Base-by-base conservation (phyloP, 2,888 invertebrate species). In the Ditylenchus weischeri region DNA sequence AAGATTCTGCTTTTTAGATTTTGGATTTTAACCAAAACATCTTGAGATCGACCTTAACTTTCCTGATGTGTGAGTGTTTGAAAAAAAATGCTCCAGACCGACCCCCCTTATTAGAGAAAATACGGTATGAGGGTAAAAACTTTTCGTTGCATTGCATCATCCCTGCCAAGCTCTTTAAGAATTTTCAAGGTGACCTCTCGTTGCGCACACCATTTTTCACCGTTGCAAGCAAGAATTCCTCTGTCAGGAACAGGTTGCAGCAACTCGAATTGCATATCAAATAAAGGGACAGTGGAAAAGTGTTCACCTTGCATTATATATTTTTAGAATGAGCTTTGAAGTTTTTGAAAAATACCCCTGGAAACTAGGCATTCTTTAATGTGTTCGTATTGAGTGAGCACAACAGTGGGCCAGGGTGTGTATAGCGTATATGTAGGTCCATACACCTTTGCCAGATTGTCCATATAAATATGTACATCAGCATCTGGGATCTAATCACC, bases 161-260 rank as follows among this genome's bases (percentile, higher is more conserved):
- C n/a, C n/a, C n/a, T n/a, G n/a, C n/a, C n/a, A n/a, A n/a, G n/a
- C n/a, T n/a, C n/a, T n/a, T n/a, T n/a, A 54, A 77, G 62, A 13
- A 75, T 76, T 49, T 70, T 68, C n/a, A 77, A 38, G 1, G 76
- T 61, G 4, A 69, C 62, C 15, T 74, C 23, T 60, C 77, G 35
- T 36, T 75, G 72, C 21, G 70, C 65, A 57, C 65, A 66, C 77
- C 77, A 77, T 10, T 62, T 65, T 7, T 72, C 72, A 1, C 77
- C 76, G n/a, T 47, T 35, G 54, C 23, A 23, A 5, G 60, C 21
- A 11, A 62, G 21, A 19, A 62, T 62, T 6, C 62, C 62, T 19
- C 23, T 29, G n/a, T 62, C 35, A 21, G 54, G 13, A 54, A 18
- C n/a, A 21, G 60, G 60, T 23, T 21, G 21, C 29, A 54, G 10